Percentiles rank a stretch among this genome's conserved stretches.
Conservation (phyloP, 2,888 invertebrate species). For the Leptopilina syphax region DNA sequence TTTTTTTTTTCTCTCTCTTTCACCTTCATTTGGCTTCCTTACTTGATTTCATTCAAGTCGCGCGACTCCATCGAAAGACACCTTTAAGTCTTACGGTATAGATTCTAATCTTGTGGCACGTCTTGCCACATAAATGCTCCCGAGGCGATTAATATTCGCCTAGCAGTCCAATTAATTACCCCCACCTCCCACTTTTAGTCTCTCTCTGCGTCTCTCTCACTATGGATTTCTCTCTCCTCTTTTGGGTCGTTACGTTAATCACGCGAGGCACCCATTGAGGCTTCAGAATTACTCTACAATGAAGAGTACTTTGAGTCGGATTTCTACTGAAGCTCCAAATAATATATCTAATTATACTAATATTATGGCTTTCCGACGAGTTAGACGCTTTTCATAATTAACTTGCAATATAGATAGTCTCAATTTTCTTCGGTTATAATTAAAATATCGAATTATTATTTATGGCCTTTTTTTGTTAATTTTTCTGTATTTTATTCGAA, state of each 20-base stretch:
- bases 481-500: no score
- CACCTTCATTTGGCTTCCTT: not conserved
- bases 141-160: conserved; percentile 64
- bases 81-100: not conserved
- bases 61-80: conserved; percentile 16
- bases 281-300: not conserved
- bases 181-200: not conserved
- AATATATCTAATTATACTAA: conserved; percentile 6
- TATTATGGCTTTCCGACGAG: not conserved
- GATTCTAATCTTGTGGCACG: conserved; percentile 35
- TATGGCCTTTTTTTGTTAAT: no score
- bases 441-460: no score
- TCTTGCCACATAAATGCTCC: conserved; percentile 35
- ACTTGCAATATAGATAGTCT: no score
- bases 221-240: conserved; percentile 2
- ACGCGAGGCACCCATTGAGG: conserved; percentile 53
- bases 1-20: not conserved
- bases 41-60: conserved; percentile 20
- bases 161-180: conserved; percentile 62
- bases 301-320: conserved; percentile 16
- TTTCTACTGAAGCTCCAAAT: not conserved
- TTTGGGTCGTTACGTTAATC: conserved; percentile 59
- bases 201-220: no score
- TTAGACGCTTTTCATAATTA: not conserved
- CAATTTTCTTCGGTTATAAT: no score